Evolutionary conservation across 2,113 vertebrate species (phyloP), one percentile per base, ranked within the genome.

Genomic region (Macquaria ambigua): DNA sequence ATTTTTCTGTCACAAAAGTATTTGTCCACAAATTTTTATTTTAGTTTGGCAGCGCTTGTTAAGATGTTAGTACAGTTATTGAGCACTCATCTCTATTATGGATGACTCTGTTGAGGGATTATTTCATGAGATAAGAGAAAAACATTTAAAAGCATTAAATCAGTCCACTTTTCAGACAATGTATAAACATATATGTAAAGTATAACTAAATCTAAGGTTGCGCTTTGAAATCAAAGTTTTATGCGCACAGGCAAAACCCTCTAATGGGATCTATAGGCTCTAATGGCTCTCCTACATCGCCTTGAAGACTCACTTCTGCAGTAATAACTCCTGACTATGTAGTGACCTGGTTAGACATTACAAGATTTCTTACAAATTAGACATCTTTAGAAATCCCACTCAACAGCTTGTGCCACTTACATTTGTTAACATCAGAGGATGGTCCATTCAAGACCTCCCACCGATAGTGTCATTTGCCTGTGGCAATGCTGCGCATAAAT

Each of bases 381-480:
- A 53, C 28, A 70, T 81, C 52, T 63, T 4, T 41, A 41, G 55
- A 75, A 83, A 55, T 71, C 64, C 18, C 39, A 28, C 79, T 79
- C 15, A 61, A 71, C 56, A 63, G 80, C 74, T 55, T 77, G 66
- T 81, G 41, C 66, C 39, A 53, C 39, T 73, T 70, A 74, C 21
- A 46, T 87, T 74, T 14, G 20, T 46, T 59, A 58, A 75, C 21
- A 21, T 41, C 37, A 67, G 62, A 81, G 34, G 71, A 59, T 25
- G 16, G 21, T 59, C 59, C 48, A 63, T 69, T 67, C 9, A 14
- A 56, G 64, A 43, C 55, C 67, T 21, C 58, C 28, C 18, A 18
- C 31, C 8, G 62, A 59, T 25, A n/a, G 39, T 34, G 67, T 20
- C n/a, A 39, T 39, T 64, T 1, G 4, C 25, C 71, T 31, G 31